phyloP scores from a whole-genome alignment of 2,888 invertebrate genomes.

The Pheosia tremula region DNA sequence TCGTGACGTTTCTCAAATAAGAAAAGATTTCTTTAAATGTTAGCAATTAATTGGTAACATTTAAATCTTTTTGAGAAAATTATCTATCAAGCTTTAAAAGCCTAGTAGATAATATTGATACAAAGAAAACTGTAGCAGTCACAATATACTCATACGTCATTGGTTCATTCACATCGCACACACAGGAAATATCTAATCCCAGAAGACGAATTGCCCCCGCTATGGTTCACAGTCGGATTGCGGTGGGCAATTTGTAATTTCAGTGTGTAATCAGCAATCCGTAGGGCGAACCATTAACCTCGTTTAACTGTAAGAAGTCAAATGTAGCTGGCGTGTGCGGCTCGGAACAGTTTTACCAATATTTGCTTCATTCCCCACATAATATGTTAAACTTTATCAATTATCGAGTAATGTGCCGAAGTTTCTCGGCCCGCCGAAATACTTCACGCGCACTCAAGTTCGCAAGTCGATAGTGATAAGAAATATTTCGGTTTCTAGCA shows the following conservation, averaged over 20 bases:
- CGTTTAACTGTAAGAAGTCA: slow-evolving; percentile 51
- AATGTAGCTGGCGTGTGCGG: slow-evolving; percentile 39
- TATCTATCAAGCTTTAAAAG: neutral
- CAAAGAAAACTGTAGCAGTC: neutral
- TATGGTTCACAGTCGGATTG: slow-evolving; percentile 26
- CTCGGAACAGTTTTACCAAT: slow-evolving; percentile 65
- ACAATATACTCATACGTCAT: neutral
- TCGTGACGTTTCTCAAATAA: neutral
- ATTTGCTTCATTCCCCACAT: slow-evolving; percentile 60
- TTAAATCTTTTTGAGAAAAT: neutral
- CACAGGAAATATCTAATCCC: slow-evolving; percentile 15
- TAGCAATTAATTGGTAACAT: neutral
- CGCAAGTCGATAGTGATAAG: slow-evolving; percentile 56
- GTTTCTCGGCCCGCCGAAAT: slow-evolving; percentile 57
- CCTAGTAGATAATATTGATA: neutral
- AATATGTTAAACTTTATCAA: slow-evolving; percentile 73
- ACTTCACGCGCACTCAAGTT: slow-evolving; percentile 60
- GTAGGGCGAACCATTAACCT: slow-evolving; percentile 55
- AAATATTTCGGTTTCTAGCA: slow-evolving; percentile 42
- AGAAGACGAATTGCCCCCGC: slow-evolving; percentile 22
- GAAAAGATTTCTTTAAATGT: neutral
- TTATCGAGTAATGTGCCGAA: slow-evolving; percentile 74
- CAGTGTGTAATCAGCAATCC: slow-evolving; percentile 62
- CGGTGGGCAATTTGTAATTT: slow-evolving; percentile 52
- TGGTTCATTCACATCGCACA: slow-evolving; percentile 11